Evolutionary conservation across 2,113 vertebrate genomes (phyloP).

Genomic region (Scomber colias): DNA sequence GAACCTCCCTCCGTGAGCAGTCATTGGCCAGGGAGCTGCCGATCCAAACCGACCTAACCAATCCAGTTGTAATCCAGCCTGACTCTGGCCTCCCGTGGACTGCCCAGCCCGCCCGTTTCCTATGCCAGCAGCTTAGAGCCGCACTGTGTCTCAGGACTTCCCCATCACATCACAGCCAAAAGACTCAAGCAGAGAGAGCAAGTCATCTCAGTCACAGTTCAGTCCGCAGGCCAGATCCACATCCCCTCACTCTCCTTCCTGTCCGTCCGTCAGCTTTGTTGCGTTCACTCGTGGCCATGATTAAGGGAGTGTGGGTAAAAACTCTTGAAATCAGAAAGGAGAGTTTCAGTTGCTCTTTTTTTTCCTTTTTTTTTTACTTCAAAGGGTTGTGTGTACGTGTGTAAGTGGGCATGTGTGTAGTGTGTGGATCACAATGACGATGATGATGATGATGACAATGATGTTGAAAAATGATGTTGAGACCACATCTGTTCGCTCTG

Average conservation of each 20-base stretch:
- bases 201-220: slow-evolving; percentile 72
- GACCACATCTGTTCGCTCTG: slow-evolving; percentile 59
- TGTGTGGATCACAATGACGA: slow-evolving; percentile 42
- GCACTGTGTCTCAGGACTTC: slow-evolving; percentile 89
- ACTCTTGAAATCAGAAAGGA: slow-evolving; percentile 56
- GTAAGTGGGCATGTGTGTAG: slow-evolving; percentile 42
- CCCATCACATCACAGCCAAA: slow-evolving; percentile 81
- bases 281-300: slow-evolving; percentile 45
- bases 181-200: slow-evolving; percentile 78
- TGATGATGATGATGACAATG: slow-evolving; percentile 14
- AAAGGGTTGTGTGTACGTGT: slow-evolving; percentile 56
- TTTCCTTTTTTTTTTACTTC: slow-evolving; percentile 28
- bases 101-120: slow-evolving; percentile 83
- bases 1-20: slow-evolving; percentile 82
- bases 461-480: slow-evolving; percentile 24
- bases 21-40: slow-evolving; percentile 81
- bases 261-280: slow-evolving; percentile 53
- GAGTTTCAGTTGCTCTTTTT: slow-evolving; percentile 32
- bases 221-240: slow-evolving; percentile 73
- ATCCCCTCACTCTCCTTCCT: slow-evolving; percentile 47
- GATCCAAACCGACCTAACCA: slow-evolving; percentile 72
- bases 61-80: slow-evolving; percentile 86
- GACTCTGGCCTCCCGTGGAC: slow-evolving; percentile 85
- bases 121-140: slow-evolving; percentile 86
- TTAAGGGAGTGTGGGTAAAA: slow-evolving; percentile 38